Evolutionary conservation across 2,888 invertebrate genomes (phyloP).

Genomic region (Heliconius ismenius): DNA sequence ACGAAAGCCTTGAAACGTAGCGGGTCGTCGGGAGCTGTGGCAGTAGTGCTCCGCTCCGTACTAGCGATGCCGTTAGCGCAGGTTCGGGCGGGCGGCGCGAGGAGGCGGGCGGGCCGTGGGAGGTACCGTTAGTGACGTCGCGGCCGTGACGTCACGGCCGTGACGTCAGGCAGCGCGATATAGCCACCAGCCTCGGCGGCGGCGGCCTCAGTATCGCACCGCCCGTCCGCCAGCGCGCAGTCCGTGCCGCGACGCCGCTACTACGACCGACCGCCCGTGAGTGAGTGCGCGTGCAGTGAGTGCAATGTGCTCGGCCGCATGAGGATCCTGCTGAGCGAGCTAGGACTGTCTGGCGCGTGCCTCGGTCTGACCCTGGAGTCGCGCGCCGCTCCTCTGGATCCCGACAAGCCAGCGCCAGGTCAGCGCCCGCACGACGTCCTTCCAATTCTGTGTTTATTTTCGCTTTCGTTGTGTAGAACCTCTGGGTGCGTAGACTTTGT

Average conservation of each 20-base stretch:
- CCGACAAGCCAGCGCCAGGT: slow-evolving; percentile 80
- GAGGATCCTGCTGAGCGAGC: slow-evolving; percentile 82
- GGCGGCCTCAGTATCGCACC: slow-evolving; percentile 83
- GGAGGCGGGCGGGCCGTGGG: slow-evolving; percentile 79
- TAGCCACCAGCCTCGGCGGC: slow-evolving; percentile 79
- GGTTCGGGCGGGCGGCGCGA: slow-evolving; percentile 78
- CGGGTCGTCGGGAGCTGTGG: slow-evolving; percentile 46
- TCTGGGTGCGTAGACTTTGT: slow-evolving; percentile 77
- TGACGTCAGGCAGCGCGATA: slow-evolving; percentile 81
- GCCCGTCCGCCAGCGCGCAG: slow-evolving; percentile 73
- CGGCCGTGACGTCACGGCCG: slow-evolving; percentile 70
- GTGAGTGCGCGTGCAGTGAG: slow-evolving; percentile 81
- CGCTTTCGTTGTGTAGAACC: slow-evolving; percentile 82
- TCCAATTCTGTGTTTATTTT: slow-evolving; percentile 80
- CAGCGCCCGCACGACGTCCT: slow-evolving; percentile 78
- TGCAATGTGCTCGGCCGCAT: slow-evolving; percentile 81
- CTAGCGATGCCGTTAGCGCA: slow-evolving; percentile 81
- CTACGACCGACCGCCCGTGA: slow-evolving; percentile 62
- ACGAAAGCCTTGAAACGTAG: slow-evolving; percentile 40
- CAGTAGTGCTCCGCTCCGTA: slow-evolving; percentile 64
- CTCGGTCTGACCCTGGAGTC: slow-evolving; percentile 80
- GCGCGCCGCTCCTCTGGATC: slow-evolving; percentile 75
- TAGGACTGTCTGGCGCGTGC: slow-evolving; percentile 81
- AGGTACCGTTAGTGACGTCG: slow-evolving; percentile 82
- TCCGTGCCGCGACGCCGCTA: slow-evolving; percentile 65